Evolutionary conservation across 2,797 vertebrate species (phyloP), one percentile per base, ranked within the genome.

Genomic region (Podarcis siculus): DNA sequence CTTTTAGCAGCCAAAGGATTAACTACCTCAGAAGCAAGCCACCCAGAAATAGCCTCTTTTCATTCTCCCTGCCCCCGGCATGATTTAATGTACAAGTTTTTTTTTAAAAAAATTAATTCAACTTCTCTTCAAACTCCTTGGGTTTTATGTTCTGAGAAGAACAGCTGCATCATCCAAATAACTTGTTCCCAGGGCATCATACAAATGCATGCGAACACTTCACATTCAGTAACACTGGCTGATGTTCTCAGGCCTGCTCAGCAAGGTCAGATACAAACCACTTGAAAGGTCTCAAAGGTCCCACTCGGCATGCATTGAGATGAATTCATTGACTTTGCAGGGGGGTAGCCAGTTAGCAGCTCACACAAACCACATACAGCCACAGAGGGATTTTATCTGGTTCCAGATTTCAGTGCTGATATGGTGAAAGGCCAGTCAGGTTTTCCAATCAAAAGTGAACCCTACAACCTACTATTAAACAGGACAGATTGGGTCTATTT

Each of bases 121-220:
- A 0, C 12, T 85, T 87, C 85, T 85, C 25, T 55, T 85, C 37
- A 73, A 45, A 23, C 45, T 87, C 72, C 79, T 25, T 21, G 88
- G 87, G 10, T 42, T 89, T 87, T 85, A 49, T 21, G 79, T 93
- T 95, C 94, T 87, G 82, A 5, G 88, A 86, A 90, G 88, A 86
- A 90, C 79, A 93, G 81, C 83, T 83, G 66, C 19, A n/a, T 83
- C 61, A 21, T 86, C 84, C 72, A 83, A 77, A 73, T 66, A 86
- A 79, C 61, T 17, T 45, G 5, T 17, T 91, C 72, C 81, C 42
- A 55, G 66, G 0, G 0, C 64, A 89, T 83, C 21, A 30, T 82
- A 86, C 79, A 83, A 85, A 75, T 61, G 27, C 25, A 15, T 87
- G 86, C 8, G 2, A 83, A 89, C 66, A 76, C 3, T 0, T 30